These are phyloP conservation scores for Ctenopoma multispine DNA, from an alignment of 2,797 vertebrate genomes.

Conservation along the genomic window DNA sequence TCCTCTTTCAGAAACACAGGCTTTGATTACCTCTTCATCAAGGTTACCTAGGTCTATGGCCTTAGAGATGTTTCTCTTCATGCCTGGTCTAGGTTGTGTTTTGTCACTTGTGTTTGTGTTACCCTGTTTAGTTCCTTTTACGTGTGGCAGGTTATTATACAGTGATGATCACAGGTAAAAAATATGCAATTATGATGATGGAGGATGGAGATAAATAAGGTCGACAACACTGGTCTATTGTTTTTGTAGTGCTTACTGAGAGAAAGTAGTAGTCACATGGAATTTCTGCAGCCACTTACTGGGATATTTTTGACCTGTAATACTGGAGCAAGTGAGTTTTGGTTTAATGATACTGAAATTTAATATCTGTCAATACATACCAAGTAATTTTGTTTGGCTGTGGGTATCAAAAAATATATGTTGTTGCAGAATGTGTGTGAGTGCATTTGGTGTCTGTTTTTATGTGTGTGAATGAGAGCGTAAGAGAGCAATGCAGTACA, in stretches of 20 bases:
- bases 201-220: slow-evolving; percentile 69
- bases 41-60: slow-evolving; percentile 69
- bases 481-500: slow-evolving; percentile 42
- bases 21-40: slow-evolving; percentile 58
- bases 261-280: slow-evolving; percentile 42
- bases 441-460: slow-evolving; percentile 26
- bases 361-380: slow-evolving; percentile 55
- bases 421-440: slow-evolving; percentile 37
- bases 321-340: slow-evolving; percentile 64
- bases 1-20: slow-evolving; percentile 57
- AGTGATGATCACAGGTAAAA: slow-evolving; percentile 73
- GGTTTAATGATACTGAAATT: slow-evolving; percentile 47
- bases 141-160: slow-evolving; percentile 50
- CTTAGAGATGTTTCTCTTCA: slow-evolving; percentile 61
- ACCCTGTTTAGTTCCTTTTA: slow-evolving; percentile 39
- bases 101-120: slow-evolving; percentile 57
- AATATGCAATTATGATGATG: slow-evolving; percentile 78
- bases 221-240: slow-evolving; percentile 85
- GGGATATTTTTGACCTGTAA: slow-evolving; percentile 59
- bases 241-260: slow-evolving; percentile 57
- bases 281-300: slow-evolving; percentile 66
- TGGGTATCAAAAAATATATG: slow-evolving; percentile 29
- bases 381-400: slow-evolving; percentile 51
- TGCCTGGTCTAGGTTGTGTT: slow-evolving; percentile 54
- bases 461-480: slow-evolving; percentile 30